Evolutionary conservation across 2,888 invertebrate species (phyloP).

Genomic region (Elegia similella): DNA sequence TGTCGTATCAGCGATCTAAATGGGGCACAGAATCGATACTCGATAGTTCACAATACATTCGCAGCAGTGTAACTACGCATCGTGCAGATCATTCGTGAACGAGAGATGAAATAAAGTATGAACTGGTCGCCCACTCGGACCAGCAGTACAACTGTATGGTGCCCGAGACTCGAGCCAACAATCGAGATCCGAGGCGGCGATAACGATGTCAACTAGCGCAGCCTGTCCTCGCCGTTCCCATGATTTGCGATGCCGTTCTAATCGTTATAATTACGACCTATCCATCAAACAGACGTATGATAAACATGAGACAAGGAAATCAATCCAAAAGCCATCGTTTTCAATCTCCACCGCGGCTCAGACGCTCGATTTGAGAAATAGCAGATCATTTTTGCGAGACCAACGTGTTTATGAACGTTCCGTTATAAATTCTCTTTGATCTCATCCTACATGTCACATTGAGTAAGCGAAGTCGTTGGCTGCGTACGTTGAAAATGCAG

Average conservation of each 20-base stretch:
- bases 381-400: constrained; percentile 74
- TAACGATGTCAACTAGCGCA: constrained; percentile 73
- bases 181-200: constrained; percentile 72
- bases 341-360: constrained; percentile 49
- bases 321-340: constrained; percentile 56
- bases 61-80: constrained; percentile 59
- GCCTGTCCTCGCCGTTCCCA: constrained; percentile 73
- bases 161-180: constrained; percentile 61
- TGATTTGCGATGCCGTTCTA: constrained; percentile 78
- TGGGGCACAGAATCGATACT: constrained; percentile 68
- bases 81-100: constrained; percentile 62
- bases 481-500: constrained; percentile 40
- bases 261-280: constrained; percentile 76
- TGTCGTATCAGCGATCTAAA: constrained; percentile 72
- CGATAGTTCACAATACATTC: constrained; percentile 50
- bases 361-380: constrained; percentile 61
- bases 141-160: constrained; percentile 46
- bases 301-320: constrained; percentile 57
- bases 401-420: constrained; percentile 72
- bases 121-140: constrained; percentile 45
- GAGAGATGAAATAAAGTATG: constrained; percentile 71
- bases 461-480: constrained; percentile 40
- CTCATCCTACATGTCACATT: constrained; percentile 60
- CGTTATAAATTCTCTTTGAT: constrained; percentile 72
- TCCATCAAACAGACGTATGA: constrained; percentile 74